Evolutionary conservation across 1,140 invertebrate species (phyloP).

Genomic region (Nephila pilipes): DNA sequence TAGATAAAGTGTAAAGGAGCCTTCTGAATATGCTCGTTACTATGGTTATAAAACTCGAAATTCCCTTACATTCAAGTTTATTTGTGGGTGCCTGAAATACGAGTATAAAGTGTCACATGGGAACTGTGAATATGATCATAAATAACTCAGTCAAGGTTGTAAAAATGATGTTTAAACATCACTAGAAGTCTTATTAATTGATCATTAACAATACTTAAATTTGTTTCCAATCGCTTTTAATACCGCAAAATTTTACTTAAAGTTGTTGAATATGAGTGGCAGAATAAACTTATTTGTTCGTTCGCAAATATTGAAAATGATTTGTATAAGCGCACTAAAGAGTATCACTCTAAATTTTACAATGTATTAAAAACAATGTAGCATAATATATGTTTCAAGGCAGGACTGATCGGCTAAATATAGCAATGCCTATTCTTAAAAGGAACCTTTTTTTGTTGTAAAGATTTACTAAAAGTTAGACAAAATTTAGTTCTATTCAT

Average conservation of each 20-base stretch:
- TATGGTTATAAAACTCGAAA: slow-evolving; percentile 44
- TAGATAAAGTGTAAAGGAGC: slow-evolving; percentile 38
- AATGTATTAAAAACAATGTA: too few species aligned
- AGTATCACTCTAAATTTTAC: too few species aligned
- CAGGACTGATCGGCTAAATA: too few species aligned
- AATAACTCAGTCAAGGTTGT: background rate
- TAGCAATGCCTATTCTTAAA: too few species aligned
- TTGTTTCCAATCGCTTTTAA: background rate
- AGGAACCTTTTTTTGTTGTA: too few species aligned
- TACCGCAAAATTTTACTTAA: background rate
- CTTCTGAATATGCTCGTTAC: slow-evolving; percentile 56
- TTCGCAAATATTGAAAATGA: too few species aligned
- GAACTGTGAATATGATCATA: background rate
- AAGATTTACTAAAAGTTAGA: too few species aligned
- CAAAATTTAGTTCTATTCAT: too few species aligned
- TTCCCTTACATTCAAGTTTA: background rate
- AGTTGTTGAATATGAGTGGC: too few species aligned
- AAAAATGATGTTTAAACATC: background rate
- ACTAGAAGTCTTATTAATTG: background rate
- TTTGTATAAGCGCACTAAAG: too few species aligned
- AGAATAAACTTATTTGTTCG: too few species aligned
- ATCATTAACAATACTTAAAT: background rate
- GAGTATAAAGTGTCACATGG: slow-evolving; percentile 12
- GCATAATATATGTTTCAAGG: too few species aligned
- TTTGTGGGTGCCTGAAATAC: slow-evolving; percentile 25